Conservation (phyloP, 2,113 vertebrate species). For the Lota lota region DNA sequence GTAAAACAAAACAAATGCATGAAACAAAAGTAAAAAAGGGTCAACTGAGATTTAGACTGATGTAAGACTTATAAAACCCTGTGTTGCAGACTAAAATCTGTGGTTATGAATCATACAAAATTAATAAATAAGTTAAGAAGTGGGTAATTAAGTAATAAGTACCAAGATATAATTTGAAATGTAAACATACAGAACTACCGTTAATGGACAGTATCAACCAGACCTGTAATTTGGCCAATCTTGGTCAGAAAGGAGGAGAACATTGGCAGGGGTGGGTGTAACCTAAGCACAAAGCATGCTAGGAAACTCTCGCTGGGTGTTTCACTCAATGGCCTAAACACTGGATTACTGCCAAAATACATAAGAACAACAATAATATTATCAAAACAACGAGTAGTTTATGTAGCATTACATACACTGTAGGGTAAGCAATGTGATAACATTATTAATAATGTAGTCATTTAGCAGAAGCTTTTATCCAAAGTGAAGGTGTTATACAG, state of each 20-base stretch:
- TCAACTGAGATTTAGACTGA: too few relatives aligned
- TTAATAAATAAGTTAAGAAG: too few relatives aligned
- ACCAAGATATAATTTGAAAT: too few relatives aligned
- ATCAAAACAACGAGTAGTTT: too few relatives aligned
- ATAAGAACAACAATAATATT: background rate
- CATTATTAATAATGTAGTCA: background rate
- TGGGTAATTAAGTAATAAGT: too few relatives aligned
- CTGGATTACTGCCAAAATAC: conserved; percentile 56
- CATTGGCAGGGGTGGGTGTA: conserved; percentile 71
- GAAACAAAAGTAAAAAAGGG: background rate
- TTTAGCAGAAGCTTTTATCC: background rate
- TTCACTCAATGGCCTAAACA: conserved; percentile 61
- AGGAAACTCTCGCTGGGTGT: conserved; percentile 59
- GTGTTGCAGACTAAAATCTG: too few relatives aligned
- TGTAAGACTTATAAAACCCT: too few relatives aligned
- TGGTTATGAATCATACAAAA: too few relatives aligned
- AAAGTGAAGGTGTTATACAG: too few relatives aligned
- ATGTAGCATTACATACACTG: too few relatives aligned
- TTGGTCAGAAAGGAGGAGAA: conserved; percentile 61
- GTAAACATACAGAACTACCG: too few relatives aligned
- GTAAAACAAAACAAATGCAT: background rate
- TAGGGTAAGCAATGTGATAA: too few relatives aligned
- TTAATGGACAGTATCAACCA: background rate
- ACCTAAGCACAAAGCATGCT: conserved; percentile 76
- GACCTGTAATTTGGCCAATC: conserved; percentile 76